These are phyloP conservation scores for Chrysogorgia sp. DNA, from an alignment of 92 coral and sea anemone genomes.

Conservation along the genomic window DNA sequence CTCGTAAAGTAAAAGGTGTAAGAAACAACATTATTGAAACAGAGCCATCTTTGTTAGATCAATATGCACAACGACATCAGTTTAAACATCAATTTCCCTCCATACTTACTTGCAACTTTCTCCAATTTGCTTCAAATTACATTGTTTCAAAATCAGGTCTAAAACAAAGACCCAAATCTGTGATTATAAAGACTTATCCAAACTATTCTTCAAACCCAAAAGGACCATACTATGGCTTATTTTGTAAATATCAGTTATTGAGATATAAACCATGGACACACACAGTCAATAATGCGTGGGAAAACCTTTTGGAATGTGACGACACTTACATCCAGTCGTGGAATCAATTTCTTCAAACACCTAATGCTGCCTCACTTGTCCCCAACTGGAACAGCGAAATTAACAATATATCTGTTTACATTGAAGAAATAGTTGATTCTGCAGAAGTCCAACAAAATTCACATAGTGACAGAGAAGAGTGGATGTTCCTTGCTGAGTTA, in stretches of 20 bases:
- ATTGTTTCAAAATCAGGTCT: constrained; percentile 34
- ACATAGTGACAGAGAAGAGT: constrained; percentile 52
- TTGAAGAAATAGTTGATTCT: constrained; percentile 5
- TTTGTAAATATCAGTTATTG: constrained; percentile 58
- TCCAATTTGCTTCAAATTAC: constrained; percentile 56
- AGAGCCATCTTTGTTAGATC: constrained; percentile 45
- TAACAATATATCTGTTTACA: constrained; percentile 33
- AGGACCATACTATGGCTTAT: constrained; percentile 51
- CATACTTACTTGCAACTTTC: constrained; percentile 53
- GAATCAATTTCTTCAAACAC: constrained; percentile 1
- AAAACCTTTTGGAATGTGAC: constrained; percentile 38
- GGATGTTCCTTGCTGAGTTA: constrained; percentile 60
- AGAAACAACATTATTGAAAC: constrained; percentile 22
- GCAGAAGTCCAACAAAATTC: background rate
- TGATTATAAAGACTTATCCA: constrained; percentile 52
- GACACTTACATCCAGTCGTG: constrained; percentile 6
- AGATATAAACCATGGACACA: constrained; percentile 56
- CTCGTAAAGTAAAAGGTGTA: constrained; percentile 28
- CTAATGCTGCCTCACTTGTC: constrained; percentile 8
- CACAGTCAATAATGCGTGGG: constrained; percentile 52
- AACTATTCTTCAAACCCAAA: constrained; percentile 49
- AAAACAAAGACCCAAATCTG: constrained; percentile 30
- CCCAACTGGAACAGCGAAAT: constrained; percentile 45
- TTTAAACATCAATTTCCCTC: constrained; percentile 40
- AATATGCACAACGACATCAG: constrained; percentile 54